Evolutionary conservation across 2,797 vertebrate genomes (phyloP), one percentile per base, ranked within the genome.

Genomic region (Takifugu rubripes): DNA sequence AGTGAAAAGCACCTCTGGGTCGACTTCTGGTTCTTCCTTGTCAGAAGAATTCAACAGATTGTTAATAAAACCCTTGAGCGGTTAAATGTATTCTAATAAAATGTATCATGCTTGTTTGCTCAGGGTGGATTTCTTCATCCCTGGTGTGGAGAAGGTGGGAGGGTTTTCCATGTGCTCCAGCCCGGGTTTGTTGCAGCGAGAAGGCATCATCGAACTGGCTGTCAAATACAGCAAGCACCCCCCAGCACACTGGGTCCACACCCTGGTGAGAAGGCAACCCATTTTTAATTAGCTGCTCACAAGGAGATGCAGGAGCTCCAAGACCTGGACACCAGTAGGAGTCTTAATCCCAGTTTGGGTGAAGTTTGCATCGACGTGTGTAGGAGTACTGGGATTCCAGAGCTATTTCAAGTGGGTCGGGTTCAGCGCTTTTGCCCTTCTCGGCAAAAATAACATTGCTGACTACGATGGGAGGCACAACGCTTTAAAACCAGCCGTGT

Each of bases 141-240:
- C 96, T 3, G 94, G 93, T 14, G 61, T 96, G 48, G 89, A 95
- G 66, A 93, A 89, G 60, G 93, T 96, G 68, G 96, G 95, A 25
- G 97, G 96, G 5, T 97, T 97, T 89, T 99, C 97, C 52, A 92
- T 99, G 80, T 99, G 97, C 83, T 99, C 96, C 64, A 93, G 92
- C 63, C 95, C 95, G 0, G 91, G 91, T 33, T 82, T 95, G 52
- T 75, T 96, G 56, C 82, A 92, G 84, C 86, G 84, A 72, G 94
- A 98, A 61, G 90, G 94, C 10, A 57, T 93, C 17, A 63, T 99
- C 31, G 96, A 99, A 72, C 80, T 99, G 73, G 97, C 96, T 16
- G 90, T 98, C 69, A 99, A 99, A 77, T 85, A 91, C 54, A 43
- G 90, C 16, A 69, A 60, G 63, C 95, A 99, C 79, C 94, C 95